Conservation (phyloP, 2,888 invertebrate genomes). For the Invenusta paracnida region DNA sequence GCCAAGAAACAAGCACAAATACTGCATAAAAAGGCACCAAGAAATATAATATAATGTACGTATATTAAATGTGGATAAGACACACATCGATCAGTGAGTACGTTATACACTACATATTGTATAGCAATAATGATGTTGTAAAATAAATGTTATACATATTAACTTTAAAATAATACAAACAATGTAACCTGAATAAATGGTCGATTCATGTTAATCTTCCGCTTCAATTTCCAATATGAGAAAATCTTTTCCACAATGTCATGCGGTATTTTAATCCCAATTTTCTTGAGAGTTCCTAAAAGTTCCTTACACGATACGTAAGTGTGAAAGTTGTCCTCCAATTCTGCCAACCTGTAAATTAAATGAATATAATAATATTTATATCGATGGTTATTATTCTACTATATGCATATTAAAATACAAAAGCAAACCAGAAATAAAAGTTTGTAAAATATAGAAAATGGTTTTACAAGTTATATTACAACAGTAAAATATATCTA, state of each 20-base stretch:
- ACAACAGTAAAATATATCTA: background rate
- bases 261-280: background rate
- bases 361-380: background rate
- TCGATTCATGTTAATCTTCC: conserved; percentile 38
- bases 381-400: too few relatives aligned
- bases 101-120: too few relatives aligned
- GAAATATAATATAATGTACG: too few relatives aligned
- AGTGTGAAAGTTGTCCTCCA: background rate
- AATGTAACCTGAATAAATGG: conserved; percentile 42
- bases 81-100: too few relatives aligned
- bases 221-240: conserved; percentile 45
- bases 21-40: too few relatives aligned
- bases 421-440: too few relatives aligned
- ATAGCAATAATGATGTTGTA: too few relatives aligned
- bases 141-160: too few relatives aligned
- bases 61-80: too few relatives aligned
- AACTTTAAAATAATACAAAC: too few relatives aligned
- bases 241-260: conserved; percentile 30
- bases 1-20: too few relatives aligned
- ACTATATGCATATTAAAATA: too few relatives aligned
- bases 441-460: background rate
- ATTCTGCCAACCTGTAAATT: background rate
- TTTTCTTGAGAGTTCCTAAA: background rate
- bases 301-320: background rate
- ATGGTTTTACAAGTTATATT: background rate